Evolutionary conservation across 2,113 vertebrate genomes (phyloP), one percentile per base, ranked within the genome.

Genomic region (Seriola rivoliana): DNA sequence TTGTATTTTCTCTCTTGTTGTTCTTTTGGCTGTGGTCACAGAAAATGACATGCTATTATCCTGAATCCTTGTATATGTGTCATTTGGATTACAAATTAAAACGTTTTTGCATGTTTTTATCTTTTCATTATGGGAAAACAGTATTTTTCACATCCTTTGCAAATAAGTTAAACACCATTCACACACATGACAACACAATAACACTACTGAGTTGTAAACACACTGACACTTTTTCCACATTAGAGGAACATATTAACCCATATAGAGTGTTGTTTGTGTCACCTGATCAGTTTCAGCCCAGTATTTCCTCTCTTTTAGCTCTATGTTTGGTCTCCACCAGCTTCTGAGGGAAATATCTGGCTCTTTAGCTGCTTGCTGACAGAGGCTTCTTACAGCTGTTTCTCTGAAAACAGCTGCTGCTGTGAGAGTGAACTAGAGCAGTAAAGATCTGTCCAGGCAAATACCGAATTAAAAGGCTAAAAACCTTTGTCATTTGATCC

Each of bases 91-190:
- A 97, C 96, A 96, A 95, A 97, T 96, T 97, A 97, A 97, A 96
- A 96, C 94, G 82, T 81, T 95, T 97, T 99, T 99, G 98, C 98
- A 99, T 99, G 98, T 99, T 98, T 98, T 97, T 97, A 97, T 97
- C 96, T 98, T 97, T 95, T 97, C 89, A 93, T 96, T 96, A 95
- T 96, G 95, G 94, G 95, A 87, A 82, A 79, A 97, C 95, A 94
- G 92, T 96, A 96, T 96, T 96, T 97, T 96, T 96, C 94, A 94
- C 94, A 95, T 96, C 95, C 91, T 93, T 96, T 95, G 86, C 21
- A 25, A 9, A 32, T 1, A 7, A 32, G 8, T 8, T 7, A 14
- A 12, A 63, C 46, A 59, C 11, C 44, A 59, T 21, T 54, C 4
- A 23, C 25, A 25, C 10, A 21, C 46, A 57, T 29, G 57, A 21